Percentiles rank a stretch among this genome's conserved stretches.
Evolutionary conservation across 2,113 vertebrate genomes (phyloP).

Genomic region (Merops nubicus): DNA sequence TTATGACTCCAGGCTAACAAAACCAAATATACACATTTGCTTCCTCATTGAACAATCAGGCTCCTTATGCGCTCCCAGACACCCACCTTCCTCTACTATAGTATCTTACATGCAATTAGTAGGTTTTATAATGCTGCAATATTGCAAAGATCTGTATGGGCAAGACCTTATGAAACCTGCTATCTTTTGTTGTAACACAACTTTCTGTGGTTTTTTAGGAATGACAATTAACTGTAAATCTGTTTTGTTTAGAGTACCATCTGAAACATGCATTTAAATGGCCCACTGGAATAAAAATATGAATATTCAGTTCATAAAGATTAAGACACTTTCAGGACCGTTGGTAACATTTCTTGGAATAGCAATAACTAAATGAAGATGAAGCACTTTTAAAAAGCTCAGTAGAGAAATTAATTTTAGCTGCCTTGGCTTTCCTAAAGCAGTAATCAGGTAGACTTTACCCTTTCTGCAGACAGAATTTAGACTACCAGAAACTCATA

Average conservation of each 20-base stretch:
- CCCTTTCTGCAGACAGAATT: not conserved
- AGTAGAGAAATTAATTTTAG: not conserved
- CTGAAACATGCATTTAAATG: not conserved
- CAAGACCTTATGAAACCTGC: not conserved
- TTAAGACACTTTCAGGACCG: not conserved
- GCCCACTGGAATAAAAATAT: not conserved
- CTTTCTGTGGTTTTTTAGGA: not conserved
- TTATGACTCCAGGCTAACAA: not conserved
- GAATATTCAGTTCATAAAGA: not conserved
- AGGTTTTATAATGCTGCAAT: not conserved
- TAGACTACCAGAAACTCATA: not conserved
- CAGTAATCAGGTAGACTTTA: not conserved
- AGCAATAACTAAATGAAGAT: not conserved
- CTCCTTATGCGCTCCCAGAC: not conserved
- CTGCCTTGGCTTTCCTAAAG: not conserved
- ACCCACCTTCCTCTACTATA: not conserved
- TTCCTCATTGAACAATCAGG: not conserved
- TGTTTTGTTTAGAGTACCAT: not conserved
- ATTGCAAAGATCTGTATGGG: not conserved
- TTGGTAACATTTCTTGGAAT: not conserved
- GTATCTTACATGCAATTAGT: not conserved
- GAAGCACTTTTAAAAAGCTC: not conserved
- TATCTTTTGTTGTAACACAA: not conserved
- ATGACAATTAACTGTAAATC: not conserved
- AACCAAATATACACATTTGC: not conserved